Conservation (phyloP, 2,888 invertebrate genomes). For the Cryptocephalus primarius region DNA sequence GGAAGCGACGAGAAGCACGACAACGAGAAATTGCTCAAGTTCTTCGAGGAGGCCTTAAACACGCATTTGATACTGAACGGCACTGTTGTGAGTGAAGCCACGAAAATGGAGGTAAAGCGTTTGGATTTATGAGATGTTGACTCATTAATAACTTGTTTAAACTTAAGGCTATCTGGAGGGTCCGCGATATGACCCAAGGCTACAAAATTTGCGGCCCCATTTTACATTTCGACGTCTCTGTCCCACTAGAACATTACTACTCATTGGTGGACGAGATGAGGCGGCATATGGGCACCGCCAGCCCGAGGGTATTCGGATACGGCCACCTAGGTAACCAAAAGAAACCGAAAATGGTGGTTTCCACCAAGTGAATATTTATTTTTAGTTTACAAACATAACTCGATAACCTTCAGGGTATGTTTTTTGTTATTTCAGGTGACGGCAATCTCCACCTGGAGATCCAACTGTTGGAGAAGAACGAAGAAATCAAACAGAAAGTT, state of each 20-base stretch:
- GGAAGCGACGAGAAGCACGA: conserved; percentile 79
- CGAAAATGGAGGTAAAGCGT: conserved; percentile 61
- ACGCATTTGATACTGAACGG: conserved; percentile 67
- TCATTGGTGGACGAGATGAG: conserved; percentile 61
- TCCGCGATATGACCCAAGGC: conserved; percentile 74
- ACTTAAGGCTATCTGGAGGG: conserved; percentile 62
- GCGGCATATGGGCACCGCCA: conserved; percentile 49
- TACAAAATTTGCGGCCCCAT: conserved; percentile 62
- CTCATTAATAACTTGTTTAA: neutral
- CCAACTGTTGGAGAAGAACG: conserved; percentile 48
- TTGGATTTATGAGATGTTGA: neutral
- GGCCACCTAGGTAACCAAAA: conserved; percentile 73
- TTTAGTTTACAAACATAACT: neutral
- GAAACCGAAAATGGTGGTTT: neutral
- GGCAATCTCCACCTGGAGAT: conserved; percentile 92
- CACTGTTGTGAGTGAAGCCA: conserved; percentile 65
- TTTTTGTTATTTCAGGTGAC: conserved; percentile 52
- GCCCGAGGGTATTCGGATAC: conserved; percentile 67
- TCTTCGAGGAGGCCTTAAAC: conserved; percentile 62
- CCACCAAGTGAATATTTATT: neutral
- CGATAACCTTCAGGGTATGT: too few relatives aligned
- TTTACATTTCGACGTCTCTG: conserved; percentile 85
- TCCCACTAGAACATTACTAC: conserved; percentile 74
- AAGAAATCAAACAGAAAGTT: conserved; percentile 49
- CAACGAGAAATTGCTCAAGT: conserved; percentile 67